A percentile compares a stretch with the other conserved stretches of the same genome.
Evolutionary conservation across 1,140 invertebrate genomes (phyloP).

Genomic region (Eumaeus atala): DNA sequence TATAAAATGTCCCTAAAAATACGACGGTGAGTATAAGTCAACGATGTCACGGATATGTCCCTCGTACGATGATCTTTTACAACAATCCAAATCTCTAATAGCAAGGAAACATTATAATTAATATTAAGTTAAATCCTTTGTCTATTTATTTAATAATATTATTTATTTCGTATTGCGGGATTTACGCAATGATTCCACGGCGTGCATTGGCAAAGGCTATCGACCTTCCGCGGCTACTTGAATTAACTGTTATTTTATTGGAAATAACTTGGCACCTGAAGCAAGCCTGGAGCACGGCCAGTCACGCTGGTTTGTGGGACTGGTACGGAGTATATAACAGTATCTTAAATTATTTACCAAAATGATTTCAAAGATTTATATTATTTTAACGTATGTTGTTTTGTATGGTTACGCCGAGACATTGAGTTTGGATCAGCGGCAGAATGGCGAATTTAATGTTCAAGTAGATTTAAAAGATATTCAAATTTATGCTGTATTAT

Average conservation of each 20-base stretch:
- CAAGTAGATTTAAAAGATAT: slow-evolving; percentile 86
- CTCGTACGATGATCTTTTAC: too few species aligned
- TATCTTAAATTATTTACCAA: slow-evolving; percentile 19
- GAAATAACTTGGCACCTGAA: slow-evolving; percentile 63
- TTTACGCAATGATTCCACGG: slow-evolving; percentile 54
- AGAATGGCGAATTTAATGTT: slow-evolving; percentile 85
- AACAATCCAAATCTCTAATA: too few species aligned
- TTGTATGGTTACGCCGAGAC: slow-evolving; percentile 25
- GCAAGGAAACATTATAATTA: too few species aligned
- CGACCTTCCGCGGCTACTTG: slow-evolving; percentile 69
- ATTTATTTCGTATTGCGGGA: slow-evolving; percentile 22
- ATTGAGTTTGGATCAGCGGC: slow-evolving; percentile 80
- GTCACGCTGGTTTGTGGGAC: slow-evolving; percentile 41
- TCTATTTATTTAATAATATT: too few species aligned
- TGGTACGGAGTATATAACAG: slow-evolving; percentile 27
- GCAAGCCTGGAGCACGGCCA: slow-evolving; percentile 42
- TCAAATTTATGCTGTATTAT: slow-evolving; percentile 79
- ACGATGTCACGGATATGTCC: too few species aligned
- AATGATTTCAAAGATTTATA: slow-evolving; percentile 15
- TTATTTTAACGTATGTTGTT: slow-evolving; percentile 17
- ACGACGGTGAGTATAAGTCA: too few species aligned
- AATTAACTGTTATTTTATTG: slow-evolving; percentile 70
- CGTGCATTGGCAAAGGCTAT: slow-evolving; percentile 59
- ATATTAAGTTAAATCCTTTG: too few species aligned
- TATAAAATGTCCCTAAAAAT: too few species aligned